Evolutionary conservation across 2,797 vertebrate species (phyloP).

Genomic region (Gambusia yucatana): DNA sequence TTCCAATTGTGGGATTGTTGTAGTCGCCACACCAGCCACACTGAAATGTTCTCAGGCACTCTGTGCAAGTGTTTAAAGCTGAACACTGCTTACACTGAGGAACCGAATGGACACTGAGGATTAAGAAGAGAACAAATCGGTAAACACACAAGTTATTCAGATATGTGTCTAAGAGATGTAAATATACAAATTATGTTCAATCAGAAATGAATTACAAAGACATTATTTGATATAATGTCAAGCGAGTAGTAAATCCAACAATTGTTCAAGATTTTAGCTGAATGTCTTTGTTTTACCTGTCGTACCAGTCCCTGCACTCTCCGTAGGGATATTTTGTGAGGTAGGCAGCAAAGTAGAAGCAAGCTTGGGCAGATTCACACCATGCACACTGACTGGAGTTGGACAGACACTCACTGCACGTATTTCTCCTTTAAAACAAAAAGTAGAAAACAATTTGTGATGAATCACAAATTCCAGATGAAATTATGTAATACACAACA

Average conservation of each 20-base stretch:
- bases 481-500: neutral
- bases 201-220: neutral
- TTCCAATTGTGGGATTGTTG: slow-evolving; percentile 92
- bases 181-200: neutral
- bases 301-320: slow-evolving; percentile 93
- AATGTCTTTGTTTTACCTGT: slow-evolving; percentile 82
- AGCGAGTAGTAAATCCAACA: neutral
- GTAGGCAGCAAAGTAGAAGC: slow-evolving; percentile 93
- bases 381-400: slow-evolving; percentile 96
- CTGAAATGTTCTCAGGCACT: slow-evolving; percentile 90
- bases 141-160: neutral
- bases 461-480: neutral
- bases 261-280: neutral
- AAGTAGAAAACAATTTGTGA: neutral
- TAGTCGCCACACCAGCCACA: slow-evolving; percentile 95
- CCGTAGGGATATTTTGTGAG: slow-evolving; percentile 93
- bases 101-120: slow-evolving; percentile 88
- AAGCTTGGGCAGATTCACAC: slow-evolving; percentile 92
- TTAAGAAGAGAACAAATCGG: neutral
- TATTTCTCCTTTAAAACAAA: slow-evolving; percentile 80
- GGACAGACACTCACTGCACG: slow-evolving; percentile 89
- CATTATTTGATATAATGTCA: neutral
- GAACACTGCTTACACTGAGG: slow-evolving; percentile 91
- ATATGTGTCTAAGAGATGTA: neutral
- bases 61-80: slow-evolving; percentile 83